Conservation (phyloP, 2,888 invertebrate species). For the Drosophila rellima region DNA sequence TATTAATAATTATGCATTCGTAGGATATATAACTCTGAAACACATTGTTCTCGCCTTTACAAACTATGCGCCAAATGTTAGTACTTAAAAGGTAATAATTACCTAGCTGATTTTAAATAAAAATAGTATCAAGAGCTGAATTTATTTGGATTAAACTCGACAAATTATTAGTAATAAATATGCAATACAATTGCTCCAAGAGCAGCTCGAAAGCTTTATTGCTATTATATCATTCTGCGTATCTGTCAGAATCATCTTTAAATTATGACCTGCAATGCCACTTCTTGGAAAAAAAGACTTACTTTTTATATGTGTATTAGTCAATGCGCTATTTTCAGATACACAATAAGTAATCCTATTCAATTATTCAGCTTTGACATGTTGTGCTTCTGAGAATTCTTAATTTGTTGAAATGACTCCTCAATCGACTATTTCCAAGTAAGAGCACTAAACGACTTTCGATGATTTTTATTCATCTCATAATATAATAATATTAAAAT, state of each 20-base stretch:
- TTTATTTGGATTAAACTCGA: conserved; percentile 3
- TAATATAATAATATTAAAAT: no score
- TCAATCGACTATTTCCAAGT: not conserved
- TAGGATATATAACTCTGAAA: not conserved
- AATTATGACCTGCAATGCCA: not conserved
- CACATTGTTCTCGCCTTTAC: not conserved
- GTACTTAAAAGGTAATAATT: not conserved
- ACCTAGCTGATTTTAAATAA: not conserved
- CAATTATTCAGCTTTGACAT: not conserved
- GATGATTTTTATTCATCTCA: not conserved
- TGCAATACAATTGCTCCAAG: no score
- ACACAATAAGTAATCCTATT: not conserved
- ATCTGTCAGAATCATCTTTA: not conserved
- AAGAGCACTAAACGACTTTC: not conserved
- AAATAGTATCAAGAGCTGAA: conserved; percentile 5
- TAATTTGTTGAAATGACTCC: not conserved
- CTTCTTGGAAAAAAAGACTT: not conserved
- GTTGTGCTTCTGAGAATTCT: not conserved
- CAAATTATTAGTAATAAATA: not conserved
- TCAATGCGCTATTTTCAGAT: not conserved
- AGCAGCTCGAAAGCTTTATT: no score
- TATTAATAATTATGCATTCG: conserved; percentile 1
- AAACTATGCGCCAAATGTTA: not conserved
- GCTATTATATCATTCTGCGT: not conserved
- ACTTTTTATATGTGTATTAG: not conserved